Base-by-base conservation (phyloP, 2,113 vertebrate genomes). In the Prietella phreatophila region DNA sequence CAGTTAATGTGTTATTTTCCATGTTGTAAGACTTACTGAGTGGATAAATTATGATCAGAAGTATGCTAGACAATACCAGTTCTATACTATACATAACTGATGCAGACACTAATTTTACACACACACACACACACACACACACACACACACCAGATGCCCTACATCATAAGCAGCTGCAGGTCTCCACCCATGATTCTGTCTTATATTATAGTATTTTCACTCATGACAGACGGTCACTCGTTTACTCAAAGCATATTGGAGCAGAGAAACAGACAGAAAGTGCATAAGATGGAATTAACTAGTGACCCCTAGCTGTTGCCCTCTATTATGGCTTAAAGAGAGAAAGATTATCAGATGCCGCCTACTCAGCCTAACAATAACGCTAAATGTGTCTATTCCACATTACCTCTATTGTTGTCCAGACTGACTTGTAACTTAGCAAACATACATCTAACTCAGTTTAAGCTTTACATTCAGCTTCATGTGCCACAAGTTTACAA, bases 261-360 rank as follows among this genome's bases (percentile, higher is more conserved):
- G 42, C 36, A 42, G 55, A 25, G 50, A 78, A 79, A 83, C 63
- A 22, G 1, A 13, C 19, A 69, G 11, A 79, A 42, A 67, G 85
- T 83, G 63, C 63, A 50, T 67, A 88, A 85, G 58, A 88, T 50
- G 7, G 60, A 63, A 9, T 13, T 75, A 84, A 55, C 27, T 91
- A 90, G 79, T 86, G 88, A 87, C 91, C 86, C 82, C 90, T 91
- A 58, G 73, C 36, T 47, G 39, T n/a, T 75, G 47, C 55, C 56
- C 79, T 56, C 78, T n/a, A 19, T 86, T 80, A 85, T 39, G 42
- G n/a, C 33, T 79, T 27, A 86, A 76, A 14, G 14, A 73, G 20
- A 73, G 65, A 56, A 75, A 58, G 67, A 81, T 81, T 33, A 56
- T 55, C n/a, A 80, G 53, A 58, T 58, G 10, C 79, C 19, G 22